Percentiles rank a stretch among this genome's conserved stretches.
These are phyloP conservation scores for Drosophila erecta DNA, from an alignment of 1,140 invertebrate genomes.

Conservation along the genomic window DNA sequence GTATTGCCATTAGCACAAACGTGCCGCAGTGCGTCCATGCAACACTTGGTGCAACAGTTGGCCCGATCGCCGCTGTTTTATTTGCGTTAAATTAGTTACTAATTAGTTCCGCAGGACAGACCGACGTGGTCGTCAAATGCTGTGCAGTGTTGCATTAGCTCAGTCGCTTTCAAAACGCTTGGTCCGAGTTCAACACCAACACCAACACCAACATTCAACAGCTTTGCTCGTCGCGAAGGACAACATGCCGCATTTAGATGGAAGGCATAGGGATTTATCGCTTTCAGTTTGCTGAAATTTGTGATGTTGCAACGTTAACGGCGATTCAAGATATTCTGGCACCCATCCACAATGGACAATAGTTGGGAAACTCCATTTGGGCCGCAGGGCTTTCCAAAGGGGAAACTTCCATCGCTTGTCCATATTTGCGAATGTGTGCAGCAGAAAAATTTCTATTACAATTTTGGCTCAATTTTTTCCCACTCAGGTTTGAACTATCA, in stretches of 20 bases:
- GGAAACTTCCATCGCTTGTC: constrained; percentile 22
- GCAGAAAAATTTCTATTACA: constrained; percentile 51
- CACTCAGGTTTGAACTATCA: constrained; percentile 34
- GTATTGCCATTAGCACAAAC: constrained; percentile 25
- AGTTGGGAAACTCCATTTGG: constrained; percentile 22
- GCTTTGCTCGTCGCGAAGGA: too few species aligned
- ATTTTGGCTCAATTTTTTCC: constrained; percentile 35
- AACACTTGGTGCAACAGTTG: constrained; percentile 24
- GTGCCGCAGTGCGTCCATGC: not conserved
- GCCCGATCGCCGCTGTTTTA: not conserved
- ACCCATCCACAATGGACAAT: constrained; percentile 11
- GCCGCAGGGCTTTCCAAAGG: constrained; percentile 12
- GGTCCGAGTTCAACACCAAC: too few species aligned
- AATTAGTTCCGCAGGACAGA: not conserved
- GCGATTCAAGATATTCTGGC: constrained; percentile 13
- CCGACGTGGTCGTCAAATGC: not conserved
- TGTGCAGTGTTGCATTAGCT: not conserved
- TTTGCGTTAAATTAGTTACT: not conserved
- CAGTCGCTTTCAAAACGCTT: too few species aligned
- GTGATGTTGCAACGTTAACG: not conserved
- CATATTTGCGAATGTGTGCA: constrained; percentile 19
- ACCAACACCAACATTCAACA: too few species aligned
- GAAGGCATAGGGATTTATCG: not conserved
- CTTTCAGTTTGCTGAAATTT: not conserved
- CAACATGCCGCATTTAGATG: not conserved